Evolutionary conservation across 2,797 vertebrate species (phyloP), one percentile per base, ranked within the genome.

Genomic region (Pangasius mekongensis): DNA sequence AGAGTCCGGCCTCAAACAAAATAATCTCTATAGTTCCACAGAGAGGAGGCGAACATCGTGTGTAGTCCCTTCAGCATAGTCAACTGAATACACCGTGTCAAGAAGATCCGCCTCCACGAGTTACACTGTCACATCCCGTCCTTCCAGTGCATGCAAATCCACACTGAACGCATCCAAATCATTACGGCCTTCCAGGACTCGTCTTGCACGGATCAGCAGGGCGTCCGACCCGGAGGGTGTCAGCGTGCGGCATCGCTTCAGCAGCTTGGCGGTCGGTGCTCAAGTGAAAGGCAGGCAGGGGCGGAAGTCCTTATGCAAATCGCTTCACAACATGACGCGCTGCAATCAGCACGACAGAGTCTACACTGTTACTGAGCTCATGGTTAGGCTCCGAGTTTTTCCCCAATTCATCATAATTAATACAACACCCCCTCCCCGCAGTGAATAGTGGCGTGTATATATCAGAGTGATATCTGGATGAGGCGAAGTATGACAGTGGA

Each of bases 291-390:
- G 13, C 58, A 89, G 91, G 91, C 58, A 89, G 91, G 91, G 95
- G 93, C 95, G 96, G 96, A 96, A 96, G 95, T 96, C 91, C 11
- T 87, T 92, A 94, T 95, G 95, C 94, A 95, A 96, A 96, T 92
- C 56, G 80, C 83, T 73, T 80, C 30, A 76, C 93, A n/a, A 18
- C 11, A 1, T 66, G 56, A 24, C 22, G 22, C 58, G 58, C 58
- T 24, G 58, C n/a, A 3, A 62, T 27, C 60, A 27, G 10, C 60
- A 27, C 60, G 22, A 62, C 18, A 2, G 13, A 3, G 27, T 22
- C 20, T 36, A 22, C 30, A 39, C 54, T 81, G 3, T 24, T 24
- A 54, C 33, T 66, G 13, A 43, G 77, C 77, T 36, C 22, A n/a
- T 5, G 14, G 43, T 60, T 7, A n/a, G 39, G 0, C 24, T n/a